phyloP scores from a whole-genome alignment of 2,888 invertebrate species.

The Meliscaeva auricollis region DNA sequence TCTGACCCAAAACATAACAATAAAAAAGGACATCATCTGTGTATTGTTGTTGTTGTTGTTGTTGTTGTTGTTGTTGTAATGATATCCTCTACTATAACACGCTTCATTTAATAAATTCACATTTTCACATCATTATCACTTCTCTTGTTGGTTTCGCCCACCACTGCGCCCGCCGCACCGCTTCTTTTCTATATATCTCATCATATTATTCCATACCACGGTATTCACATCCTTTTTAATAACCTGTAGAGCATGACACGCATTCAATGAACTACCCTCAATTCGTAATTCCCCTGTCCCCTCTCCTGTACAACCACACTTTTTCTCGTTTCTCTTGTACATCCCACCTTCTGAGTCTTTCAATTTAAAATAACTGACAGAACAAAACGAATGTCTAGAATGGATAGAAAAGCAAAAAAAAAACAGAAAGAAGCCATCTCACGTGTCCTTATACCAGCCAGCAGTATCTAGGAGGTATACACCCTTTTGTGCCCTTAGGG shows the following conservation, averaged over 20 bases:
- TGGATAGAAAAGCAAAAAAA: background rate
- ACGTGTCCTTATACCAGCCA: conserved; percentile 35
- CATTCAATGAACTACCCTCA: conserved; percentile 41
- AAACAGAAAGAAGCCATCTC: conserved; percentile 22
- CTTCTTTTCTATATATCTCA: conserved; percentile 15
- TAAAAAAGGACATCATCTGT: conserved; percentile 65
- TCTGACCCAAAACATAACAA: conserved; percentile 15
- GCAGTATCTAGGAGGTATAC: background rate
- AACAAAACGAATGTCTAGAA: conserved; percentile 33
- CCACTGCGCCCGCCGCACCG: background rate
- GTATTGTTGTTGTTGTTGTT: conserved; percentile 11
- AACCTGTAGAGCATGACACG: conserved; percentile 52
- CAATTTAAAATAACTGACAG: conserved; percentile 60
- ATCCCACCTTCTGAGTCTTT: conserved; percentile 23
- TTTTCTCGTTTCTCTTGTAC: no score
- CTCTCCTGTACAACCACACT: background rate
- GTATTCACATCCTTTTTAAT: conserved; percentile 36
- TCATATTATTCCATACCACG: background rate
- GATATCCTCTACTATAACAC: conserved; percentile 47
- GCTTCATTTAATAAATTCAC: conserved; percentile 66
- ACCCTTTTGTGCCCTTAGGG: conserved; percentile 29
- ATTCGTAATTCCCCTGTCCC: background rate
- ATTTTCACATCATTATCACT: conserved; percentile 63
- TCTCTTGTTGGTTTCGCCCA: conserved; percentile 27
- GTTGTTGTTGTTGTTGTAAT: conserved; percentile 13